Conservation (phyloP, 2,797 vertebrate genomes). For the Bryconaethiops microstoma region DNA sequence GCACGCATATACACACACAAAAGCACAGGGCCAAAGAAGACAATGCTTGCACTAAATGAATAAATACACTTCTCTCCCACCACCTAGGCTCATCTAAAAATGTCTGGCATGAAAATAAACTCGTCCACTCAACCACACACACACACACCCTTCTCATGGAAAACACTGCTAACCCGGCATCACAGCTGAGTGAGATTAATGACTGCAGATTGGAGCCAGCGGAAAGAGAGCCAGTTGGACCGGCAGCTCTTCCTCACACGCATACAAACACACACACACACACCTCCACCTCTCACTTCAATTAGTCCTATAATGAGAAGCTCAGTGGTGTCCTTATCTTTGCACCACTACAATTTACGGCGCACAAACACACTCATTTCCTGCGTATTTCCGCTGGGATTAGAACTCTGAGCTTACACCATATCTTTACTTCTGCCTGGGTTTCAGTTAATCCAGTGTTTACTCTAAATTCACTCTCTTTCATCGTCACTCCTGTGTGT, state of each 20-base stretch:
- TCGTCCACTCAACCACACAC: neutral
- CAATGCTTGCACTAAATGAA: neutral
- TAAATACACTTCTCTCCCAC: conserved; percentile 4
- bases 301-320: conserved; percentile 51
- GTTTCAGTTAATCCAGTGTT: conserved; percentile 31
- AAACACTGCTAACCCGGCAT: neutral
- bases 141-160: neutral
- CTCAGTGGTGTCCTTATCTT: conserved; percentile 38
- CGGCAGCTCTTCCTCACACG: neutral
- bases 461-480: conserved; percentile 27
- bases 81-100: neutral
- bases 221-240: neutral
- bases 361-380: conserved; percentile 27
- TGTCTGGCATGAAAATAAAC: conserved; percentile 3
- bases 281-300: conserved; percentile 35
- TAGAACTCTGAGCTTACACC: neutral
- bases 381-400: conserved; percentile 21
- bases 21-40: neutral
- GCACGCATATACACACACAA: neutral
- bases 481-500: neutral
- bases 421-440: conserved; percentile 3
- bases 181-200: conserved; percentile 38
- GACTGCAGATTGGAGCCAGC: conserved; percentile 11
- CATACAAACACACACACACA: conserved; percentile 2
- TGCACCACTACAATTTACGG: conserved; percentile 21